Conservation (phyloP, 2,888 invertebrate species). For the Dexiosoma caninum region DNA sequence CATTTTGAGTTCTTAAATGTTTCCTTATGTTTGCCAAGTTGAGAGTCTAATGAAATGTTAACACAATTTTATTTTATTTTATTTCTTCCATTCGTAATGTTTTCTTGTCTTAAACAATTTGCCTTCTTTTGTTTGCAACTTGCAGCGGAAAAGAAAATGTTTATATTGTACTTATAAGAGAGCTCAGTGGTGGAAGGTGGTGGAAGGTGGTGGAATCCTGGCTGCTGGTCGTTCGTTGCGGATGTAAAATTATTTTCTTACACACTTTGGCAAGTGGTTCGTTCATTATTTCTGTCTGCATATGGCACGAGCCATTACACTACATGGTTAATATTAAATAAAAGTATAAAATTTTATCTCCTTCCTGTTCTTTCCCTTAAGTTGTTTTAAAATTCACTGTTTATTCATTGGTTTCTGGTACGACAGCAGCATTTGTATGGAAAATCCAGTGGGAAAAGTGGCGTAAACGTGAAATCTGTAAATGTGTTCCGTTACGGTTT, state of each 20-base stretch:
- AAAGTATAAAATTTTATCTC: constrained; percentile 54
- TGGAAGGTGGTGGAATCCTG: neutral
- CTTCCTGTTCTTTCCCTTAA: constrained; percentile 19
- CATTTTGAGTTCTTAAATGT: constrained; percentile 34
- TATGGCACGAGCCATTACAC: constrained; percentile 7
- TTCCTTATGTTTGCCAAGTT: constrained; percentile 40
- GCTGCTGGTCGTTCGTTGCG: neutral
- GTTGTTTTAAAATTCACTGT: constrained; percentile 3
- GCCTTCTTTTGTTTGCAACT: constrained; percentile 30
- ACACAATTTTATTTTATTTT: constrained; percentile 51
- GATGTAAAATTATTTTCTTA: neutral
- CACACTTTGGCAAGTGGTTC: neutral
- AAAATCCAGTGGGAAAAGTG: constrained; percentile 32
- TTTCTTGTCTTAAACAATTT: constrained; percentile 34
- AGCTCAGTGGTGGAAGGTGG: too few species aligned
- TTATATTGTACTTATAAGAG: neutral
- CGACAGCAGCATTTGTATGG: neutral
- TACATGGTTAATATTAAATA: constrained; percentile 50
- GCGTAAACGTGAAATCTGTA: constrained; percentile 34
- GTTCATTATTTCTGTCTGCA: neutral
- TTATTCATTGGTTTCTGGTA: neutral
- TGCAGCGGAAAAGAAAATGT: constrained; percentile 4
- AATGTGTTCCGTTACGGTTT: constrained; percentile 28
- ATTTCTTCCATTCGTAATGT: neutral
- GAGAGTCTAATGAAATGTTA: constrained; percentile 57